Evolutionary conservation across 2,888 invertebrate genomes (phyloP).

Genomic region (Spatulosminthurus flaviceps): DNA sequence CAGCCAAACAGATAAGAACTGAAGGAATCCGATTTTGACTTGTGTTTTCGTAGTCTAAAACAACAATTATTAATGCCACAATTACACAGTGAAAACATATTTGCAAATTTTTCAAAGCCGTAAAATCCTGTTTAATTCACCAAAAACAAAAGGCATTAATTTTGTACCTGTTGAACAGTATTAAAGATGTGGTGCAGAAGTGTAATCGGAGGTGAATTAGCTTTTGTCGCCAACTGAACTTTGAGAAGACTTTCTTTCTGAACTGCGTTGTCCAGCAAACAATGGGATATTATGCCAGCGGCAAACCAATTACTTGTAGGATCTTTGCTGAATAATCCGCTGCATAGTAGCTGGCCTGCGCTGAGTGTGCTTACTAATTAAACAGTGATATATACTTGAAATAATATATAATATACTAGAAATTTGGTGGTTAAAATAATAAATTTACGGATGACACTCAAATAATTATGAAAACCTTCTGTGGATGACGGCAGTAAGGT

Average conservation of each 20-base stretch:
- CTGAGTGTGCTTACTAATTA: conserved; percentile 67
- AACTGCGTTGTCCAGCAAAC: conserved; percentile 82
- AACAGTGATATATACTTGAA: conserved; percentile 49
- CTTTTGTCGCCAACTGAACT: conserved; percentile 87
- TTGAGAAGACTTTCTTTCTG: conserved; percentile 91
- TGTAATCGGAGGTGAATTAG: conserved; percentile 85
- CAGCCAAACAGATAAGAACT: conserved; percentile 90
- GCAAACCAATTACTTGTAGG: conserved; percentile 95
- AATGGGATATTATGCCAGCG: conserved; percentile 88
- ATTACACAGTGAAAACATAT: too few species aligned
- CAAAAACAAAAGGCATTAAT: too few species aligned
- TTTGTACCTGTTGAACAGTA: conserved; percentile 78
- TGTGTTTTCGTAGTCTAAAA: conserved; percentile 76
- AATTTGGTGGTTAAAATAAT: too few species aligned
- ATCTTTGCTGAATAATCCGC: conserved; percentile 89
- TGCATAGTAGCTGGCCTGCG: conserved; percentile 88
- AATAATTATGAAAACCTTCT: conserved; percentile 74
- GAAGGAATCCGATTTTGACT: conserved; percentile 87
- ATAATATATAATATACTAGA: too few species aligned
- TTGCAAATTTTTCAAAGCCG: too few species aligned
- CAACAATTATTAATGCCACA: too few species aligned
- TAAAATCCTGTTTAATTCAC: too few species aligned
- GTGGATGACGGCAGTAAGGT: conserved; percentile 89
- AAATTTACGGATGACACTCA: too few species aligned
- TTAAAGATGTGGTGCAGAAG: conserved; percentile 88